Evolutionary conservation across 2,888 invertebrate genomes (phyloP).

Genomic region (Drymonia ruficornis): DNA sequence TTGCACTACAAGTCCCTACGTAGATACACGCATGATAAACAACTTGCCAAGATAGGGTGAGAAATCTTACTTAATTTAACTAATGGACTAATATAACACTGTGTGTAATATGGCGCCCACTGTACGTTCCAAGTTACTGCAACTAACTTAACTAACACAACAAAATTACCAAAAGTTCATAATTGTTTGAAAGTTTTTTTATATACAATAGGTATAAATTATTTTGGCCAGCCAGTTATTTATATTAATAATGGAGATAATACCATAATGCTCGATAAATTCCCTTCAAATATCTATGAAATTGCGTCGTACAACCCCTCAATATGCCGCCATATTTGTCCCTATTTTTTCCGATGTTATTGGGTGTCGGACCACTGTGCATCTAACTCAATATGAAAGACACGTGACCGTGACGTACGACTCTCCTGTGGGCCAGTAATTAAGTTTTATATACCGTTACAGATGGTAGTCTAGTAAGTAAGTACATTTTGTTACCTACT

Average conservation of each 20-base stretch:
- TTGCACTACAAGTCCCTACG: conserved; percentile 66
- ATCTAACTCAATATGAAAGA: conserved; percentile 55
- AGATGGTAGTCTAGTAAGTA: not conserved
- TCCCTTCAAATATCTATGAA: conserved; percentile 19
- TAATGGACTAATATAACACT: conserved; percentile 74
- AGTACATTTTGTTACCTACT: not conserved
- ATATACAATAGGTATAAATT: conserved; percentile 35
- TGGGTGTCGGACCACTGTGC: conserved; percentile 41
- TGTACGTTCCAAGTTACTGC: conserved; percentile 46
- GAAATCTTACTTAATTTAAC: conserved; percentile 80
- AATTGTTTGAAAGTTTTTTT: conserved; percentile 45
- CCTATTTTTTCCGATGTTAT: conserved; percentile 46
- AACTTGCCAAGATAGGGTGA: conserved; percentile 71
- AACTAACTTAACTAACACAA: conserved; percentile 40
- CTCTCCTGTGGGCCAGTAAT: conserved; percentile 59
- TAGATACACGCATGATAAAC: conserved; percentile 73
- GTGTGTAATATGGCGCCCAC: conserved; percentile 49
- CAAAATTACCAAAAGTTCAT: conserved; percentile 51
- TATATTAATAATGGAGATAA: not conserved
- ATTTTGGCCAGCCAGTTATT: conserved; percentile 13
- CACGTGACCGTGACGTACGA: conserved; percentile 72
- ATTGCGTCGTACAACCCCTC: conserved; percentile 29
- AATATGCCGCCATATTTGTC: conserved; percentile 48
- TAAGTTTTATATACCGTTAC: conserved; percentile 38
- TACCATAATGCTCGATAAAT: not conserved